A percentile compares a stretch with the other conserved stretches of the same genome.
These are phyloP conservation scores for Lasioglossum zephyrum DNA, from an alignment of 2,888 invertebrate species.

Conservation along the genomic window DNA sequence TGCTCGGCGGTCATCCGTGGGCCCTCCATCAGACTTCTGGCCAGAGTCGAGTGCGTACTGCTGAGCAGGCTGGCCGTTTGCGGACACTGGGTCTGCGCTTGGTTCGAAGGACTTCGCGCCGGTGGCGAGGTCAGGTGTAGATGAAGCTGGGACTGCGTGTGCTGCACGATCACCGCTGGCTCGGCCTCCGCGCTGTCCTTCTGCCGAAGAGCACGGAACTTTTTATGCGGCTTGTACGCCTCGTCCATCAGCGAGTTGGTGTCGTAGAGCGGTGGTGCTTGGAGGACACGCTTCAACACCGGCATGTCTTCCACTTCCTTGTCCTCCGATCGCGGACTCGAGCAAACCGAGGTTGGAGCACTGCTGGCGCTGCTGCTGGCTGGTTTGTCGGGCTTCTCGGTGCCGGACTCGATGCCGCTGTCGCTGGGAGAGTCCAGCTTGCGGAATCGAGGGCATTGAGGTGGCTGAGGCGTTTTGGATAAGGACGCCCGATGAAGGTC, in stretches of 20 bases:
- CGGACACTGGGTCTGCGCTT: constrained; percentile 80
- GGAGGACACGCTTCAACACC: constrained; percentile 95
- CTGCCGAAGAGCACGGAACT: constrained; percentile 93
- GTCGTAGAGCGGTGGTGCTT: constrained; percentile 96
- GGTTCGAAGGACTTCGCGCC: constrained; percentile 86
- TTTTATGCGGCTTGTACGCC: constrained; percentile 97
- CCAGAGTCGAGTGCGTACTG: constrained; percentile 95
- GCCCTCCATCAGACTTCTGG: constrained; percentile 96
- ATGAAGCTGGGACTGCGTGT: constrained; percentile 85
- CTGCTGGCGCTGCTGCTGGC: constrained; percentile 87
- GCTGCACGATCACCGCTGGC: constrained; percentile 85
- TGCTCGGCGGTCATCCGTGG: constrained; percentile 97
- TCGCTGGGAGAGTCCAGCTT: constrained; percentile 96
- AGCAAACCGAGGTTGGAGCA: constrained; percentile 91
- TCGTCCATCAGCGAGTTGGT: constrained; percentile 97
- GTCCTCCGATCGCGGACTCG: constrained; percentile 93
- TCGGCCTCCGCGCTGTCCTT: constrained; percentile 93
- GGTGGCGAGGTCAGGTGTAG: constrained; percentile 84
- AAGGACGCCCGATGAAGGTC: constrained; percentile 85
- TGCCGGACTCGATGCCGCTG: constrained; percentile 96
- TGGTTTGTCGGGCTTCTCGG: constrained; percentile 92
- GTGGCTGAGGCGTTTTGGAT: constrained; percentile 84
- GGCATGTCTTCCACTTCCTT: constrained; percentile 96
- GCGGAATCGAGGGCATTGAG: constrained; percentile 88
- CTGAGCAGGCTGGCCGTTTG: constrained; percentile 88